Conservation (phyloP, 2,888 invertebrate species). For the Melinaea menophilus region DNA sequence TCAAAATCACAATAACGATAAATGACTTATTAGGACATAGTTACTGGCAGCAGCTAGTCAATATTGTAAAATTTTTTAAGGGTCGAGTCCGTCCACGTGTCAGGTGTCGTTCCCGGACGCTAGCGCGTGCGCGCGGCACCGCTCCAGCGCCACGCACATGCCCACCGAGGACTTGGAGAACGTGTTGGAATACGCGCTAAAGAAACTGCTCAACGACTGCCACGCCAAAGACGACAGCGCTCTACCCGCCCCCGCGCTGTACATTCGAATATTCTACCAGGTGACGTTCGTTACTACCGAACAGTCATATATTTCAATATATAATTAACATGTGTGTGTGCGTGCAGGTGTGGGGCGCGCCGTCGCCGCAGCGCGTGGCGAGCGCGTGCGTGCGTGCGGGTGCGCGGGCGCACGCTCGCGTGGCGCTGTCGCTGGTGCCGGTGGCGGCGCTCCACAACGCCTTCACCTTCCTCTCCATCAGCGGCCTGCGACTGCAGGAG, state of each 20-base stretch:
- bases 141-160: conserved; percentile 52
- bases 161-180: conserved; percentile 55
- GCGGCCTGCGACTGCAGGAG: conserved; percentile 85
- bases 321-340: neutral
- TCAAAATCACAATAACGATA: too few species aligned
- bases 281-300: conserved; percentile 44
- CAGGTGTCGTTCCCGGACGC: conserved; percentile 64
- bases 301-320: neutral
- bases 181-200: conserved; percentile 73
- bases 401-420: conserved; percentile 60
- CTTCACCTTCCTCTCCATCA: conserved; percentile 89
- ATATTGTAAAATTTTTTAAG: conserved; percentile 34
- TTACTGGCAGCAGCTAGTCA: too few species aligned
- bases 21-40: too few species aligned
- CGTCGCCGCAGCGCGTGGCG: conserved; percentile 50
- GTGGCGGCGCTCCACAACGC: conserved; percentile 88
- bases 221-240: conserved; percentile 51
- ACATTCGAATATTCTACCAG: conserved; percentile 87
- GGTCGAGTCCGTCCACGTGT: conserved; percentile 68
- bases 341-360: conserved; percentile 68
- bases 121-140: conserved; percentile 57
- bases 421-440: conserved; percentile 87
- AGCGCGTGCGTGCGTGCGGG: conserved; percentile 74
- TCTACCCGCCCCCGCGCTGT: conserved; percentile 79
- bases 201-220: conserved; percentile 64